Conservation (phyloP, 1,140 invertebrate genomes). For the Campoletis sonorensis region DNA sequence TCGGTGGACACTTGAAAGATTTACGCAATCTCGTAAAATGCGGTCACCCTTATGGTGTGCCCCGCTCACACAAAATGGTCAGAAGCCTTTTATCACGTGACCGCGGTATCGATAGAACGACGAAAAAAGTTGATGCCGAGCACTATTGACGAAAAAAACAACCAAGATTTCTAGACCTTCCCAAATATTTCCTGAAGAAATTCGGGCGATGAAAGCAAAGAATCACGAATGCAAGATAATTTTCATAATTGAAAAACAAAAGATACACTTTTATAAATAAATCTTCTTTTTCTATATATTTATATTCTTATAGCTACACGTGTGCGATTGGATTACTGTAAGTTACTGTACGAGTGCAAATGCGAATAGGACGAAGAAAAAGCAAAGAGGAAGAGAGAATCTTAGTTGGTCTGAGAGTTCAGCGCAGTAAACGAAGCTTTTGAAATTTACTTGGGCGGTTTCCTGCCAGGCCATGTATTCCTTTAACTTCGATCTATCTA, state of each 20-base stretch:
- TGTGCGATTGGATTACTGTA: neutral
- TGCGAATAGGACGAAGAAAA: neutral
- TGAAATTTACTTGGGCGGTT: conserved; percentile 42
- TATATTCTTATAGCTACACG: neutral
- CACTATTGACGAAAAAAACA: neutral
- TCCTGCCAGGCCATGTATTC: conserved; percentile 5
- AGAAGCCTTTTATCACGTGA: neutral
- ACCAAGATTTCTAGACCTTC: neutral
- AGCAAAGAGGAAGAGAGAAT: neutral
- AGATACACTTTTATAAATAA: too few species aligned
- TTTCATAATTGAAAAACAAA: too few species aligned
- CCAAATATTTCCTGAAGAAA: too few species aligned
- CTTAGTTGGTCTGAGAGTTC: neutral
- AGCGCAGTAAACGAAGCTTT: conserved; percentile 36
- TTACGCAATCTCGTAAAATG: conserved; percentile 53
- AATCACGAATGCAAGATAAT: too few species aligned
- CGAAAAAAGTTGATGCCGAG: neutral
- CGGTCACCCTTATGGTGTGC: conserved; percentile 20
- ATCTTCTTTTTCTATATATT: too few species aligned
- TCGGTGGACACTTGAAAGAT: conserved; percentile 34
- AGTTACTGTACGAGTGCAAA: neutral
- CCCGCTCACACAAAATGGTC: neutral
- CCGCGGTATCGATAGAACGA: neutral
- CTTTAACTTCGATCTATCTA: neutral
- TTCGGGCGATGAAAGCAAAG: neutral